phyloP scores from a whole-genome alignment of 2,113 vertebrate genomes.

The Oreotrochilus melanogaster region DNA sequence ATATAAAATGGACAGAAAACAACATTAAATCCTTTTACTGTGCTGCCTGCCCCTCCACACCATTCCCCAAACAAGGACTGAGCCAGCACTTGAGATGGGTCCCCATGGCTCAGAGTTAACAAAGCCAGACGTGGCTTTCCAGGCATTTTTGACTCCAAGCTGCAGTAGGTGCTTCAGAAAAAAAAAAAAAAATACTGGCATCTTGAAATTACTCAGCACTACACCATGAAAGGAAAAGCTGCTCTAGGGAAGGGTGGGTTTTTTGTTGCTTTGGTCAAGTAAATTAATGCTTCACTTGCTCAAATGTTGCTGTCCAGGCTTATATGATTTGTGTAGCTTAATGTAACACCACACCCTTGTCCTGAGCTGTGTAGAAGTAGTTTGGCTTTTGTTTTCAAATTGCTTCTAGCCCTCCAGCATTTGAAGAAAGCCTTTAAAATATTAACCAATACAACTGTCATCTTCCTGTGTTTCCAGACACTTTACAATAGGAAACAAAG shows the following conservation, averaged over 20 bases:
- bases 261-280: background rate
- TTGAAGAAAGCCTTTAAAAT: constrained; percentile 65
- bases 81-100: fast-evolving
- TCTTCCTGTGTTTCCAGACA: constrained; percentile 72
- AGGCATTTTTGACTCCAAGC: background rate
- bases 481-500: constrained; percentile 72
- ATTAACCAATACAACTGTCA: constrained; percentile 54
- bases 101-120: background rate
- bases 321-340: background rate
- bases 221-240: background rate
- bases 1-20: background rate
- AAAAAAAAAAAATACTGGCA: background rate
- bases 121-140: background rate
- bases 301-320: background rate
- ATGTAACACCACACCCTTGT: constrained; percentile 7
- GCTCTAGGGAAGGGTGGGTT: background rate
- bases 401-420: background rate
- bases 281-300: background rate
- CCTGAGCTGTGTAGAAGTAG: background rate
- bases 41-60: background rate
- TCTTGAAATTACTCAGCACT: background rate
- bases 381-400: constrained; percentile 5
- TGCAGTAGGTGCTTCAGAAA: background rate
- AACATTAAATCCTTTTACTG: fast-evolving
- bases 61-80: fast-evolving